Conservation (phyloP, 2,113 vertebrate species). For the Varanus salvator region DNA sequence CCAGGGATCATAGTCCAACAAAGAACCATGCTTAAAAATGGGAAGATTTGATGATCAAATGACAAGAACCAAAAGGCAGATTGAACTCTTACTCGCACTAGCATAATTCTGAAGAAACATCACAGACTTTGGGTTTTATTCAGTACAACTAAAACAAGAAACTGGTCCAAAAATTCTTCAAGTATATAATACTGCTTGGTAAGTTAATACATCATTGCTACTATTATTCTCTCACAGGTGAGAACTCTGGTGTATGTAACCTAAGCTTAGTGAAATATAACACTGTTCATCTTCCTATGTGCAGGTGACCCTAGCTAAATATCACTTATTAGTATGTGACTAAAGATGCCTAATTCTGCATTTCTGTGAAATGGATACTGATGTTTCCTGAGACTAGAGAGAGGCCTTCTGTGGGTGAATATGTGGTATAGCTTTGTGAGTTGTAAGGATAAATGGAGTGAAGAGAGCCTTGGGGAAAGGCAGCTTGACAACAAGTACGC, state of each 20-base stretch:
- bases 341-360: not conserved
- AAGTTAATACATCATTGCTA: conserved; percentile 45
- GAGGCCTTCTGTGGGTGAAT: conserved; percentile 55
- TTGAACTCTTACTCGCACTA: conserved; percentile 25
- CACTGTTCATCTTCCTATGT: conserved; percentile 55
- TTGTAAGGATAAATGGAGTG: conserved; percentile 44
- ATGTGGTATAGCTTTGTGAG: conserved; percentile 42
- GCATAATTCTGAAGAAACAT: conserved; percentile 29
- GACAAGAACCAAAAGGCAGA: conserved; percentile 36
- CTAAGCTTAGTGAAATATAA: conserved; percentile 51
- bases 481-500: not conserved
- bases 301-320: not conserved
- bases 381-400: conserved; percentile 71
- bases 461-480: conserved; percentile 35
- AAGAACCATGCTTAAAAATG: not conserved
- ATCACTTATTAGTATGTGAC: not conserved
- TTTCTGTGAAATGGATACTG: conserved; percentile 49
- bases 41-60: not conserved
- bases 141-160: conserved; percentile 48
- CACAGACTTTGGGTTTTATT: conserved; percentile 50
- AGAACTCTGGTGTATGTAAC: conserved; percentile 31
- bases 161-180: conserved; percentile 45
- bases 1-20: not conserved
- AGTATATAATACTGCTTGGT: conserved; percentile 41
- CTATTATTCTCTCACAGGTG: conserved; percentile 34